Evolutionary conservation across 2,113 vertebrate genomes (phyloP).

Genomic region (Peromyscus polionotus): DNA sequence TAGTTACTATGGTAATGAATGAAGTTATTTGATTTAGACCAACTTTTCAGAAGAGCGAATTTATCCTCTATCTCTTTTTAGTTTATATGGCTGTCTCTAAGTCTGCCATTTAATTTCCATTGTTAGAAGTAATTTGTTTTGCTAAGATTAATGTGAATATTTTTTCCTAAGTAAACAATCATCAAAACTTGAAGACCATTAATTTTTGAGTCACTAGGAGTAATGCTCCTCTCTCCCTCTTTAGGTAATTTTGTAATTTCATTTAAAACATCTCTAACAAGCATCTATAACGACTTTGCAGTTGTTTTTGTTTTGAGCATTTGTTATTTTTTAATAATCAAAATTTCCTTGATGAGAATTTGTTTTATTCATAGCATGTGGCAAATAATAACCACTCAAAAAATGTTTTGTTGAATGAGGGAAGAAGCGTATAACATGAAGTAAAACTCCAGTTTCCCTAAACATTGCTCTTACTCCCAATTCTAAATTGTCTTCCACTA

Average conservation of each 20-base stretch:
- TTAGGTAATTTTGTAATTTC: constrained; percentile 62
- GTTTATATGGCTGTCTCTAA: constrained; percentile 15
- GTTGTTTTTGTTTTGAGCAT: constrained; percentile 20
- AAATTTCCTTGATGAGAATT: constrained; percentile 19
- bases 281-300: not conserved
- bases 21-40: constrained; percentile 64
- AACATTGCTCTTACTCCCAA: not conserved
- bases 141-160: constrained; percentile 45
- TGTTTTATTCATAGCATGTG: constrained; percentile 8
- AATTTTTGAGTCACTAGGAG: constrained; percentile 30
- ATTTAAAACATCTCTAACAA: constrained; percentile 33
- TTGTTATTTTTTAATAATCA: constrained; percentile 39
- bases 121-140: constrained; percentile 67
- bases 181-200: constrained; percentile 58
- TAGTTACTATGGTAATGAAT: constrained; percentile 68
- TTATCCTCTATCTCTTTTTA: constrained; percentile 41
- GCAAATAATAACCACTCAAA: constrained; percentile 34
- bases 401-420: not conserved
- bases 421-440: constrained; percentile 27
- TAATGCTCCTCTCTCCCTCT: constrained; percentile 22
- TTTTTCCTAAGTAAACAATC: constrained; percentile 61
- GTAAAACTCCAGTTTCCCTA: not conserved
- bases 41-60: constrained; percentile 57
- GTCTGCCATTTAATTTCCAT: constrained; percentile 12
- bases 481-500: not conserved